phyloP scores from a whole-genome alignment of 2,797 vertebrate genomes.

The Gila robusta region DNA sequence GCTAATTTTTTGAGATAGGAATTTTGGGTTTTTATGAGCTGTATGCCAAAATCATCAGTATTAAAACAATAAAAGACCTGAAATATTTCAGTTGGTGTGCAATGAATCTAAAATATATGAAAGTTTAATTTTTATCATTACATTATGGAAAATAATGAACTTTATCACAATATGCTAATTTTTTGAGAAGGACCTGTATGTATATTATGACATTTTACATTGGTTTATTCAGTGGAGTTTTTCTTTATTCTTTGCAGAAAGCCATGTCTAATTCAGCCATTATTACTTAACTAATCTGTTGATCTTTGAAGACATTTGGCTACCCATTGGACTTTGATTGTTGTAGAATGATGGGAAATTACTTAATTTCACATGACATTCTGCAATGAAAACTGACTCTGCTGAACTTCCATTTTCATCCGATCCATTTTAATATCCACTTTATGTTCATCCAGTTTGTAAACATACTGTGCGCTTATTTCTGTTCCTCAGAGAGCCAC shows the following conservation, averaged over 20 bases:
- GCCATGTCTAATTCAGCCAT: slow-evolving; percentile 13
- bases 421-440: neutral
- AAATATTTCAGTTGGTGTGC: too few relatives aligned
- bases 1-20: too few relatives aligned
- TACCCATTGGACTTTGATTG: neutral
- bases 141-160: too few relatives aligned
- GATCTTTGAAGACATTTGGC: neutral
- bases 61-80: too few relatives aligned
- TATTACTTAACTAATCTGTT: neutral
- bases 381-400: neutral
- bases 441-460: neutral
- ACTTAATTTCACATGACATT: slow-evolving; percentile 13
- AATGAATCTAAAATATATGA: too few relatives aligned
- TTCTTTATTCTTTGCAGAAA: slow-evolving; percentile 19
- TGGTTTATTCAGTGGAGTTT: neutral
- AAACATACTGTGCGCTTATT: neutral
- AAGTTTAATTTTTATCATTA: too few relatives aligned
- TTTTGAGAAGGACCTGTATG: too few relatives aligned
- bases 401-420: neutral
- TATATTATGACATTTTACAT: neutral
- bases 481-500: slow-evolving; percentile 81
- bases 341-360: neutral
- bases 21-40: too few relatives aligned
- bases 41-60: too few relatives aligned
- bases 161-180: too few relatives aligned